Evolutionary conservation across 1,140 invertebrate genomes (phyloP), one percentile per base, ranked within the genome.

Genomic region (Chironomus striatipennis): DNA sequence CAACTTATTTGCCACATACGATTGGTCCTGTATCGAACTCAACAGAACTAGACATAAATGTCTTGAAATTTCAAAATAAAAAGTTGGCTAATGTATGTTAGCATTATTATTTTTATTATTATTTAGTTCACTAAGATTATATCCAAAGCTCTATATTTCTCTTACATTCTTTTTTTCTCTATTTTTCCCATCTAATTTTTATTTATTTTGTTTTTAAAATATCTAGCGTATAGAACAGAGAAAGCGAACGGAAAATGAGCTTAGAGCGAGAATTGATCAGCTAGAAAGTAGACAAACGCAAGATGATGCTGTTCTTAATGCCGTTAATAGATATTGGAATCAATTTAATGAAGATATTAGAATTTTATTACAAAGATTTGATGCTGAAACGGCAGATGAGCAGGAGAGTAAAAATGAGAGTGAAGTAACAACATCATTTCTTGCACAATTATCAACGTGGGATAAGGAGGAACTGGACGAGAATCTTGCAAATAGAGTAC

Each of bases 251-350:
- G 96, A 98, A 84, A 88, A 91, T 65, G 96, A 98, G 79, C 83
- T 98, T 18, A 85, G 94, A 67, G 91, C 95, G 76, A 86, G 97
- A 77, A 98, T 99, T 78, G 96, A 98, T 83, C 96, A 98, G 83
- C 84, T 99, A 77, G 96, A 99, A 81, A 98, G 98, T 82, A 85
- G 97, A 74, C 97, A 98, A 83, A 95, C 95, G 64, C 96, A 97
- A 83, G 97, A 98, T 84, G 97, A 99, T 88, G 95, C 96, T 77
- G 96, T 98, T 12, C 85, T 98, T 9, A 98, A 97, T 86, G 96
- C 98, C 75, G 95, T 99, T 8, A 99, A 99, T 86, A 87, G 97
- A 76, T 98, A 98, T 83, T 99, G 97, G 97, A 99, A 96, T 85
- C 91, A 96, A 81, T 85, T 97, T 12, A 97, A 99, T 86, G 97